A percentile compares a stretch with the other conserved stretches of the same genome.
Conservation (phyloP, 2,797 vertebrate genomes). For the Champsocephalus gunnari region DNA sequence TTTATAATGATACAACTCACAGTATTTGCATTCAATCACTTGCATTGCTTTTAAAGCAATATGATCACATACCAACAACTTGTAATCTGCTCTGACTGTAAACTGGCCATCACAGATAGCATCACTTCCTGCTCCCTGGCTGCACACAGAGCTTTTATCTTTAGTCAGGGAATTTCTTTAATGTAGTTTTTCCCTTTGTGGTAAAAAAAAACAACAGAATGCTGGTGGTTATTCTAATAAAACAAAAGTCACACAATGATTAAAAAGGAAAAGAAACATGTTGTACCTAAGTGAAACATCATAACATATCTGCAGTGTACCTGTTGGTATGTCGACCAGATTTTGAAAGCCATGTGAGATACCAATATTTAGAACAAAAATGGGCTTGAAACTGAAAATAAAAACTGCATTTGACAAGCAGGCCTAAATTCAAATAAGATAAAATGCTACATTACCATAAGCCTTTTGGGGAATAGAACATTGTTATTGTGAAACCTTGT, state of each 20-base stretch:
- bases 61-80: slow-evolving; percentile 8
- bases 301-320: slow-evolving; percentile 27
- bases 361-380: slow-evolving; percentile 19
- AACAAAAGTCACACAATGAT: slow-evolving; percentile 6
- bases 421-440: slow-evolving; percentile 31
- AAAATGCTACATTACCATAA: slow-evolving; percentile 61
- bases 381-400: background rate
- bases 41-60: slow-evolving; percentile 52
- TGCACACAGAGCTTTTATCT: slow-evolving; percentile 6
- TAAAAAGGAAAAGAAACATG: slow-evolving; percentile 11
- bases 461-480: slow-evolving; percentile 17
- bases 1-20: slow-evolving; percentile 54
- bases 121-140: slow-evolving; percentile 34
- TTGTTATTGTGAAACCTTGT: slow-evolving; percentile 12
- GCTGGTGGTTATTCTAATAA: slow-evolving; percentile 22
- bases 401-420: background rate
- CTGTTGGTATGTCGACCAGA: slow-evolving; percentile 7
- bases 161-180: slow-evolving; percentile 10
- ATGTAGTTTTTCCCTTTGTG: slow-evolving; percentile 23
- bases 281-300: slow-evolving; percentile 41
- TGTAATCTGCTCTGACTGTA: slow-evolving; percentile 14
- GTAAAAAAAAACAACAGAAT: slow-evolving; percentile 3
- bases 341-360: slow-evolving; percentile 7
- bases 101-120: slow-evolving; percentile 23
- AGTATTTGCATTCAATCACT: slow-evolving; percentile 59